phyloP scores from a whole-genome alignment of 2,797 vertebrate species.

The Liasis olivaceus region DNA sequence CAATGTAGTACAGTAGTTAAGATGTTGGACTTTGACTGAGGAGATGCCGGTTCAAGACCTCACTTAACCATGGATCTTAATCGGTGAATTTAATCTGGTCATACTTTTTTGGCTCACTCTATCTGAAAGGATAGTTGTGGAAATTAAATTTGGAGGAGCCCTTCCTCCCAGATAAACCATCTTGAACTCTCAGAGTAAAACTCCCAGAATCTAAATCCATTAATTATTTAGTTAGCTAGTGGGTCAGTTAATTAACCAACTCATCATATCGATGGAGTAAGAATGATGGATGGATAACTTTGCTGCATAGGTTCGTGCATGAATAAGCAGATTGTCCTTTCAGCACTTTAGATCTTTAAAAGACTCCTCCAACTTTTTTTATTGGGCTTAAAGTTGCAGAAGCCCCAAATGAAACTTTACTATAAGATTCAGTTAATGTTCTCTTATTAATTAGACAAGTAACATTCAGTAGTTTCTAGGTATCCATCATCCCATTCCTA shows the following conservation, averaged over 20 bases:
- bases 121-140: neutral
- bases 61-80: neutral
- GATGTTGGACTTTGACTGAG: neutral
- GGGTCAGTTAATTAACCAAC: neutral
- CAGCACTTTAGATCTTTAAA: neutral
- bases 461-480: neutral
- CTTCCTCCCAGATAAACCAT: neutral
- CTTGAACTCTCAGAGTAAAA: neutral
- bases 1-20: neutral
- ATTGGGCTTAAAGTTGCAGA: neutral
- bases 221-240: neutral
- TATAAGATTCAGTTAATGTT: neutral
- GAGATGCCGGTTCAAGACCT: neutral
- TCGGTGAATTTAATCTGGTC: neutral
- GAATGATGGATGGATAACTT: neutral
- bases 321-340: neutral
- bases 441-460: neutral
- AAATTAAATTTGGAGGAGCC: neutral
- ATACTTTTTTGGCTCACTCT: neutral
- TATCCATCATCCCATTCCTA: neutral
- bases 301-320: neutral
- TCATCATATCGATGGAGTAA: neutral
- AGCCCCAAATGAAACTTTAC: neutral
- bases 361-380: neutral
- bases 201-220: neutral